A percentile compares a stretch with the other conserved stretches of the same genome.
phyloP scores from a whole-genome alignment of 2,113 vertebrate species.

The Bungarus multicinctus region DNA sequence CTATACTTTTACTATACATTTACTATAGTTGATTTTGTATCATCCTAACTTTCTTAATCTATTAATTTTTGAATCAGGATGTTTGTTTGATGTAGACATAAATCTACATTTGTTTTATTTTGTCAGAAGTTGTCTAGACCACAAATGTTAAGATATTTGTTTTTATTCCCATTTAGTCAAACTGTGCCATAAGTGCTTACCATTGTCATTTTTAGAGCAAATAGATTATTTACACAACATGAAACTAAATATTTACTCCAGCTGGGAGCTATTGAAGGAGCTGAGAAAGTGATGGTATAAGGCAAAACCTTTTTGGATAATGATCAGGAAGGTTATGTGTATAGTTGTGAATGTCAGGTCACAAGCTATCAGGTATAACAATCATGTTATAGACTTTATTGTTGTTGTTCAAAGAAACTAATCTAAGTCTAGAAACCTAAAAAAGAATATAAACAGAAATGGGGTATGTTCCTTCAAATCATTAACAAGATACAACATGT shows the following conservation, averaged over 20 bases:
- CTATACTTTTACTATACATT: too few species aligned
- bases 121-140: neutral
- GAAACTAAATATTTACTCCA: neutral
- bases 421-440: neutral
- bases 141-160: neutral
- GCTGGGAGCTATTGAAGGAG: neutral
- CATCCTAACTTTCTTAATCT: neutral
- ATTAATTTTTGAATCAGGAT: neutral
- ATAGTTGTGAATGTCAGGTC: neutral
- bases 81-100: neutral
- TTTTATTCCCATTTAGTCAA: neutral
- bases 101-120: neutral
- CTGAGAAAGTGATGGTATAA: neutral
- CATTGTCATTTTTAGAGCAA: neutral
- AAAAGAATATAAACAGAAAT: neutral
- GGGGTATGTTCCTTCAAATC: neutral
- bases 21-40: neutral
- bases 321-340: neutral
- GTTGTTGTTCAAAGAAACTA: neutral
- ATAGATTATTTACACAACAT: neutral
- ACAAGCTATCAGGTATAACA: neutral
- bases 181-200: neutral
- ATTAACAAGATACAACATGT: neutral
- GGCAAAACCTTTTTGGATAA: neutral
- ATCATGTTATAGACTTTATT: neutral